A percentile compares a stretch with the other conserved stretches of the same genome.
phyloP scores from a whole-genome alignment of 2,797 vertebrate genomes.

The Semaprochilodus insignis region DNA sequence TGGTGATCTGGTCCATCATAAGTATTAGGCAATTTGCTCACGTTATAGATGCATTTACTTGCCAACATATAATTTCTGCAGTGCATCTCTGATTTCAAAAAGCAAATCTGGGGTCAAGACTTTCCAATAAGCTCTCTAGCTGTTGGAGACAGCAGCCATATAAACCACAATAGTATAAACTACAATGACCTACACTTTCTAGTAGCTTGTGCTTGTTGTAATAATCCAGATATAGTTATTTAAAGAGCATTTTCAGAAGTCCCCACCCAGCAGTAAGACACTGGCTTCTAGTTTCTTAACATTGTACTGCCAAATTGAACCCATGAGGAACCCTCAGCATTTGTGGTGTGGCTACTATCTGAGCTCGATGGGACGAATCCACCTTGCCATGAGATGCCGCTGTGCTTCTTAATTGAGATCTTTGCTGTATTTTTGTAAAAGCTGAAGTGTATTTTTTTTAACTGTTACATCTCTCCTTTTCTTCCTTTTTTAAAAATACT shows the following conservation, averaged over 20 bases:
- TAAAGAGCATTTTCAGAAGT: neutral
- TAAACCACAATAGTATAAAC: too few species aligned
- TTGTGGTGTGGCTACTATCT: conserved; percentile 69
- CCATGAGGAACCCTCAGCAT: conserved; percentile 66
- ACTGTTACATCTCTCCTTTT: conserved; percentile 73
- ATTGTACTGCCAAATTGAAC: conserved; percentile 52
- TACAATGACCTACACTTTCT: neutral
- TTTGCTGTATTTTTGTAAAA: conserved; percentile 67
- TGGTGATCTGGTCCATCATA: neutral
- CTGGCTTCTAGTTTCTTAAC: conserved; percentile 40
- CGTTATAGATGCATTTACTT: neutral
- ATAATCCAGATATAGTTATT: conserved; percentile 4
- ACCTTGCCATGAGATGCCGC: conserved; percentile 69
- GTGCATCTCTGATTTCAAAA: neutral
- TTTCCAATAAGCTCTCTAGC: neutral
- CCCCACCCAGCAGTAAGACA: neutral
- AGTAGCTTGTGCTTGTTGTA: neutral
- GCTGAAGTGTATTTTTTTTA: conserved; percentile 82
- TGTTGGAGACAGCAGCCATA: neutral
- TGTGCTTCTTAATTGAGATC: conserved; percentile 81
- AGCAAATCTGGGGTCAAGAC: neutral
- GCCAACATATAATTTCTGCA: neutral
- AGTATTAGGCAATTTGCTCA: neutral
- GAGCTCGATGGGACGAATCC: conserved; percentile 77
- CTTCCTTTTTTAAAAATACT: conserved; percentile 45